These are phyloP conservation scores for Drosophila neotestacea DNA, from an alignment of 2,888 invertebrate species.

Conservation along the genomic window DNA sequence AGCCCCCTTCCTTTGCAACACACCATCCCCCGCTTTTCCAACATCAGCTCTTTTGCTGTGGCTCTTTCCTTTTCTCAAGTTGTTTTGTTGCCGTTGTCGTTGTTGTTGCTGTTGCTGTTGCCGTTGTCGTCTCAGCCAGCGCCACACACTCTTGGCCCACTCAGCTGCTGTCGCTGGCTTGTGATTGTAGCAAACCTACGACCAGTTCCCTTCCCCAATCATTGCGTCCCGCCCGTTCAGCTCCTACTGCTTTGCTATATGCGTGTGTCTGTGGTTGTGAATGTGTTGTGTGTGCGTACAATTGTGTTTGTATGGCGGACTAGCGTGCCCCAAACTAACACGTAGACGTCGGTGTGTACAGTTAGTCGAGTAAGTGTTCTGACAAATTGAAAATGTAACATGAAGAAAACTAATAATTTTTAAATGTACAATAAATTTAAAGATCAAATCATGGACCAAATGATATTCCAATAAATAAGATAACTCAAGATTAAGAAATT, in stretches of 20 bases:
- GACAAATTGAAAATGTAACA: too few species aligned
- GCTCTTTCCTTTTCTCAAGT: conserved; percentile 68
- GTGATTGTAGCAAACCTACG: conserved; percentile 74
- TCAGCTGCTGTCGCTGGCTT: conserved; percentile 52
- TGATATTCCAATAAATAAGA: too few species aligned
- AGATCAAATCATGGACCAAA: too few species aligned
- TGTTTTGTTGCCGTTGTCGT: conserved; percentile 57
- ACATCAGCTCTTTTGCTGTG: conserved; percentile 48
- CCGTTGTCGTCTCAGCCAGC: conserved; percentile 35
- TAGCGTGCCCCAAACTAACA: conserved; percentile 69
- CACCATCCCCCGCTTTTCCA: conserved; percentile 4
- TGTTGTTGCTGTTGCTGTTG: conserved; percentile 15
- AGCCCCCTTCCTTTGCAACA: background rate
- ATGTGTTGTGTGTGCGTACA: conserved; percentile 6
- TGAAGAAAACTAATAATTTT: too few species aligned
- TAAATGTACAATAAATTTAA: too few species aligned
- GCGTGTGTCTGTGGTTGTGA: conserved; percentile 22
- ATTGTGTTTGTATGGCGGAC: conserved; percentile 52
- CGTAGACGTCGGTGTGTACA: conserved; percentile 42
- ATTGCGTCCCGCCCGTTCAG: conserved; percentile 51
- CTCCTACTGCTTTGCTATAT: conserved; percentile 28
- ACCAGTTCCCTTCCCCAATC: conserved; percentile 68
- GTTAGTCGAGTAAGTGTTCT: too few species aligned
- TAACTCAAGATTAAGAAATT: too few species aligned
- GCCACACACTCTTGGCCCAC: conserved; percentile 61